Evolutionary conservation across 2,113 vertebrate genomes (phyloP).

Genomic region (Vombatus ursinus): DNA sequence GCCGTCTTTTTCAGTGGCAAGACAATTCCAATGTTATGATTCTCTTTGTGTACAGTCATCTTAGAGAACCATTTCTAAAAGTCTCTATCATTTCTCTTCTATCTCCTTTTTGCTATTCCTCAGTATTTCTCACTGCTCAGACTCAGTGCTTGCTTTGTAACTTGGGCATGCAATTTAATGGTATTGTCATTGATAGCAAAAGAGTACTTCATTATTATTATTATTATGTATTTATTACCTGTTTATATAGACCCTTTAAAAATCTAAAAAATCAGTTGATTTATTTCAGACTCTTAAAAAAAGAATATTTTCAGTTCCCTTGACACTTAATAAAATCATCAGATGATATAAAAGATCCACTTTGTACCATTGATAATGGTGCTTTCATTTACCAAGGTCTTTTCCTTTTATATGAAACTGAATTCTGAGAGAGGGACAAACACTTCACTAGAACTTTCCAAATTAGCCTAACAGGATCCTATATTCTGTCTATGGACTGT

Average conservation of each 20-base stretch:
- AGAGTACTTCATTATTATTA: conserved; percentile 33
- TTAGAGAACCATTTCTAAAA: too few species aligned
- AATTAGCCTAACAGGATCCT: conserved; percentile 1
- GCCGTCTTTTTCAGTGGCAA: too few species aligned
- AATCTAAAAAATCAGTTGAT: conserved; percentile 43
- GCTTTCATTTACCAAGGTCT: conserved; percentile 49
- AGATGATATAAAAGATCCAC: conserved; percentile 48
- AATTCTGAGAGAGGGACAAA: conserved; percentile 11
- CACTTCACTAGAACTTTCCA: background rate
- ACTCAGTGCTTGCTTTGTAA: background rate
- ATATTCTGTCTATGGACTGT: background rate
- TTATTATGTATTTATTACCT: conserved; percentile 30
- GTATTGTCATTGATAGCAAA: background rate
- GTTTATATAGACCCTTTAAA: conserved; percentile 35
- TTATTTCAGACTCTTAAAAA: conserved; percentile 55
- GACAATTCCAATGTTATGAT: too few species aligned
- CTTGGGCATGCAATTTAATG: background rate
- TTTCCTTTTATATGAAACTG: conserved; percentile 52
- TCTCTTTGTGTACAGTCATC: too few species aligned
- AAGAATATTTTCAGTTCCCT: conserved; percentile 41
- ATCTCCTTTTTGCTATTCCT: too few species aligned
- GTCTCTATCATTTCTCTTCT: too few species aligned
- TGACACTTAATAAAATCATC: conserved; percentile 72
- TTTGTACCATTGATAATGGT: conserved; percentile 53
- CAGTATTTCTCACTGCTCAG: background rate